A percentile compares a stretch with the other conserved stretches of the same genome.
Evolutionary conservation across 2,797 vertebrate species (phyloP).

Genomic region (Bovichtus diacanthus): DNA sequence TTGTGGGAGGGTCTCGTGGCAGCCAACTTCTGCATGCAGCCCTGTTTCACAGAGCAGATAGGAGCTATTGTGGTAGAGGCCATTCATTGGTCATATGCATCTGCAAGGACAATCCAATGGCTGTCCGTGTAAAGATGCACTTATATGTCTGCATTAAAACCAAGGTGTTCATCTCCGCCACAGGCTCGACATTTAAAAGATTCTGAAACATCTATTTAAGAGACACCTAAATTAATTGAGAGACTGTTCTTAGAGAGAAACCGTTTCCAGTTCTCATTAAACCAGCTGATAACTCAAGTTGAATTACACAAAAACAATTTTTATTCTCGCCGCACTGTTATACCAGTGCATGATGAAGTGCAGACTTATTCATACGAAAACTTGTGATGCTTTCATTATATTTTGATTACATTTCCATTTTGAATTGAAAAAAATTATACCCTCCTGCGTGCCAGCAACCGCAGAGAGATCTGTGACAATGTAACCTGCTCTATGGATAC

Average conservation of each 20-base stretch:
- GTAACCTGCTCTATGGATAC: not conserved
- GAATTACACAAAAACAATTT: slow-evolving; percentile 37
- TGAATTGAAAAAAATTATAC: slow-evolving; percentile 52
- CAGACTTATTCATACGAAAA: slow-evolving; percentile 52
- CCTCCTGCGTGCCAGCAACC: slow-evolving; percentile 25
- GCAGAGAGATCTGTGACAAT: slow-evolving; percentile 12
- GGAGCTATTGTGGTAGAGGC: slow-evolving; percentile 36
- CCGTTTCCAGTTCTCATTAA: not conserved
- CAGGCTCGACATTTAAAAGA: slow-evolving; percentile 16
- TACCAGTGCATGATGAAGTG: slow-evolving; percentile 29
- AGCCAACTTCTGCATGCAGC: slow-evolving; percentile 36
- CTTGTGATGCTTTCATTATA: slow-evolving; percentile 66
- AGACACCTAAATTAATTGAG: not conserved
- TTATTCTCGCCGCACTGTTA: slow-evolving; percentile 26
- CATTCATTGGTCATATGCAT: slow-evolving; percentile 44
- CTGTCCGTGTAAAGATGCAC: slow-evolving; percentile 21
- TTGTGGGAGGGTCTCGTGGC: slow-evolving; percentile 28
- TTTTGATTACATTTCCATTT: slow-evolving; percentile 78
- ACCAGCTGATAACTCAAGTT: slow-evolving; percentile 3
- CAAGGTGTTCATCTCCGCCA: slow-evolving; percentile 18
- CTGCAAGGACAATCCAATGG: slow-evolving; percentile 54
- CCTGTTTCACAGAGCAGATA: slow-evolving; percentile 39
- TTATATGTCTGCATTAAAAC: slow-evolving; percentile 36
- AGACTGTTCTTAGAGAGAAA: not conserved
- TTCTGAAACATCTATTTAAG: slow-evolving; percentile 14